A percentile compares a stretch with the other conserved stretches of the same genome.
Evolutionary conservation across 2,888 invertebrate species (phyloP).

Genomic region (Rugalucina vietnamica): DNA sequence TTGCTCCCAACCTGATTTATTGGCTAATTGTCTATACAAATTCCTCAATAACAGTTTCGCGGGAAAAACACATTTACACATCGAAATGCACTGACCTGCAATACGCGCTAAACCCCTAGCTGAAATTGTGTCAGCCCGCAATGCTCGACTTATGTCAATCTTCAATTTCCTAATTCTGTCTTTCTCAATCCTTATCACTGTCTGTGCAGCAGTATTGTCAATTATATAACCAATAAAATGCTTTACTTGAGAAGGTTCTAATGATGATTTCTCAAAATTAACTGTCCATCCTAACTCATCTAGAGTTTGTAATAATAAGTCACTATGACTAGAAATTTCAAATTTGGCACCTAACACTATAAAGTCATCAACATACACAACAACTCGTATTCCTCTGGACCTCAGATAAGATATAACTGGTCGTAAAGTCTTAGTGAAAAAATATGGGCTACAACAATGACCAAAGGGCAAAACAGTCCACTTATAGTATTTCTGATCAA

Average conservation of each 20-base stretch:
- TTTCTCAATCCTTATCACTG: background rate
- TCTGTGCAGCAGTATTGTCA: background rate
- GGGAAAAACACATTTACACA: conserved; percentile 19
- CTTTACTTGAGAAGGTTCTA: background rate
- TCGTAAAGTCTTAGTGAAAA: conserved; percentile 19
- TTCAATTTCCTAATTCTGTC: conserved; percentile 11
- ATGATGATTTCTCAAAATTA: background rate
- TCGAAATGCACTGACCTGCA: conserved; percentile 26
- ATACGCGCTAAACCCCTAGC: background rate
- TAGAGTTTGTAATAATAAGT: background rate
- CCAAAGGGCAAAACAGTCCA: conserved; percentile 34
- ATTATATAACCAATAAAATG: conserved; percentile 13
- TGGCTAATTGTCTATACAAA: conserved; percentile 6
- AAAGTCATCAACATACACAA: conserved; percentile 31
- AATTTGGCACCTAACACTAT: conserved; percentile 13
- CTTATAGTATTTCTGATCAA: conserved; percentile 10
- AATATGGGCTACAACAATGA: conserved; percentile 22
- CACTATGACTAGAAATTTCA: background rate
- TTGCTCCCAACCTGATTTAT: conserved; percentile 1
- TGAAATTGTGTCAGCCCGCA: background rate
- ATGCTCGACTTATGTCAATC: background rate
- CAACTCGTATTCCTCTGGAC: conserved; percentile 13
- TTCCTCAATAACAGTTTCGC: conserved; percentile 19
- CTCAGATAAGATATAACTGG: conserved; percentile 21
- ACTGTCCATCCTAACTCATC: conserved; percentile 13